Conservation (phyloP, 92 coral and sea anemone species). For the Muricea muricata region DNA sequence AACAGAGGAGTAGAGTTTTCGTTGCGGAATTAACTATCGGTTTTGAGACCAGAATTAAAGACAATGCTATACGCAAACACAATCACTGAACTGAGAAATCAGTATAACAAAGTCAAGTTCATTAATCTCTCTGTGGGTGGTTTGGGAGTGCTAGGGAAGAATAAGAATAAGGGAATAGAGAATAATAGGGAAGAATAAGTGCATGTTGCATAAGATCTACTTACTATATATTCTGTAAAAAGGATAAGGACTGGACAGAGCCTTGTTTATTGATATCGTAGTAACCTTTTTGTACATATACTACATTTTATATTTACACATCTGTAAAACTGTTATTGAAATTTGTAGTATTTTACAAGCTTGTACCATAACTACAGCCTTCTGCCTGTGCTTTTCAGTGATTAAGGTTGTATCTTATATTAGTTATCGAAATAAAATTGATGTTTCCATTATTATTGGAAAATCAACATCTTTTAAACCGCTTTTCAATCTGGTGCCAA, state of each 20-base stretch:
- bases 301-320: not conserved
- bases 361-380: not conserved
- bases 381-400: no score
- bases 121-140: not conserved
- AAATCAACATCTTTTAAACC: no score
- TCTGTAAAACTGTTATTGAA: not conserved
- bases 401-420: no score
- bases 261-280: not conserved
- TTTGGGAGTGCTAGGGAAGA: slow-evolving; percentile 4
- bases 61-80: slow-evolving; percentile 12
- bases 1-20: not conserved
- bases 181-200: no score
- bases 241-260: no score
- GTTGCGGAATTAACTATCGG: slow-evolving; percentile 14
- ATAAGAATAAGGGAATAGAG: not conserved
- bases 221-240: slow-evolving; percentile 8
- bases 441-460: not conserved
- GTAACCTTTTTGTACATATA: not conserved
- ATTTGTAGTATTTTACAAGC: not conserved
- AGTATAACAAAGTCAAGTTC: slow-evolving; percentile 10
- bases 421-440: not conserved
- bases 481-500: no score
- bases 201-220: slow-evolving; percentile 1
- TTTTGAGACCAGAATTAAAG: slow-evolving; percentile 17
- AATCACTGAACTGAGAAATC: slow-evolving; percentile 6